Evolutionary conservation across 2,797 vertebrate species (phyloP), one percentile per base, ranked within the genome.

Genomic region (Vespertilio murinus): DNA sequence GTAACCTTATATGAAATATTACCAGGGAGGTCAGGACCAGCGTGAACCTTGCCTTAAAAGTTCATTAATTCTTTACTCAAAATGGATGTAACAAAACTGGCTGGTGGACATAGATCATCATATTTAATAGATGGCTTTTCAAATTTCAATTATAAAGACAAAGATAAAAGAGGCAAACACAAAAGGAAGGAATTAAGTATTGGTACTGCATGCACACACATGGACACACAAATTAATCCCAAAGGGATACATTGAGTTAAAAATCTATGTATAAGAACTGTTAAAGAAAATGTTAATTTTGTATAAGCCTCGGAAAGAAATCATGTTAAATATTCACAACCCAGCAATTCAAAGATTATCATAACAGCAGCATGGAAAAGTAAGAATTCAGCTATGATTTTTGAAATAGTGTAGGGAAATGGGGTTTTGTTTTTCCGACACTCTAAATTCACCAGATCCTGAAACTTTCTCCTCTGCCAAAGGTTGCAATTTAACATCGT

Each of bases 1-100:
- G 98, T 98, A 98, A 98, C 98, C 97, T 98, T 98, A 98, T 97
- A 98, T 98, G 98, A 98, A 98, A 98, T 97, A 98, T 98, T 98
- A 98, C 97, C 97, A 97, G 97, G 96, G 95, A 96, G 98, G 98
- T 98, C 98, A 98, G 96, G 96, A 93, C 96, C 96, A 96, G 82
- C 81, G 90, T 97, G 97, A 98, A 98, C 97, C 97, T 97, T 97
- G 96, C 97, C 94, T 96, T 96, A 97, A 97, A 97, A 97, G 97
- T 98, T 98, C 85, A 81, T 98, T 98, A 98, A 98, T 97, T 98
- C 98, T 97, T 98, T 95, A 17, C 4, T 96, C n/a, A 5, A 92
- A 94, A 97, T 94, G 82, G 97, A 96, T 95, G 84, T 87, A 97
- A 97, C 40, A 28, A 85, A 96, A 92, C 89, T 91, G 93, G 79